Percentiles rank a stretch among this genome's conserved stretches.
Evolutionary conservation across 2,888 invertebrate genomes (phyloP).

Genomic region (Loripinus fragilis): DNA sequence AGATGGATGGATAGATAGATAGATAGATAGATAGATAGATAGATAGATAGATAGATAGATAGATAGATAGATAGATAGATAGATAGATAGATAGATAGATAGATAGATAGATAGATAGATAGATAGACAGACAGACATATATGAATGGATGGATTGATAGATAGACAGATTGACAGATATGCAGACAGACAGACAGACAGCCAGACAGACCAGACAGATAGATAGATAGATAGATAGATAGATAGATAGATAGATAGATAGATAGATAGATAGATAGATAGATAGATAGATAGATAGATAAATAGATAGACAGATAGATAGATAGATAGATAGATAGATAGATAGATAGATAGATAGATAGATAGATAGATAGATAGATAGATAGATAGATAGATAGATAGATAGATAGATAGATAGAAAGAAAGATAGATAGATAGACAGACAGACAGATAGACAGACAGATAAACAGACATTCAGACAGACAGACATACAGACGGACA

Average conservation of each 20-base stretch:
- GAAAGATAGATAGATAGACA: constrained; percentile 8
- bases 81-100: too few species aligned
- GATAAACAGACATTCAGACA: neutral
- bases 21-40: constrained; percentile 13
- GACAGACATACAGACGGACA: constrained; percentile 5
- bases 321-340: constrained; percentile 3
- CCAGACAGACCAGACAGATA: neutral
- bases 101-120: too few species aligned
- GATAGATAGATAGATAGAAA: neutral
- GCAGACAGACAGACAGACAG: too few species aligned
- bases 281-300: constrained; percentile 8
- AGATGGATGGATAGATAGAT: too few species aligned
- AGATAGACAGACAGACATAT: too few species aligned
- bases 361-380: constrained; percentile 5
- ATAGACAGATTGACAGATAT: too few species aligned
- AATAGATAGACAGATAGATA: constrained; percentile 8
- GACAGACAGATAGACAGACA: neutral
- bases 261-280: constrained; percentile 10
- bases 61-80: too few species aligned
- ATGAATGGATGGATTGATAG: too few species aligned
- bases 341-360: constrained; percentile 13
- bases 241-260: constrained; percentile 19
- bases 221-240: constrained; percentile 19
- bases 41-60: too few species aligned
- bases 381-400: neutral